Conservation (phyloP, 2,888 invertebrate genomes). For the Endomychus coccineus region DNA sequence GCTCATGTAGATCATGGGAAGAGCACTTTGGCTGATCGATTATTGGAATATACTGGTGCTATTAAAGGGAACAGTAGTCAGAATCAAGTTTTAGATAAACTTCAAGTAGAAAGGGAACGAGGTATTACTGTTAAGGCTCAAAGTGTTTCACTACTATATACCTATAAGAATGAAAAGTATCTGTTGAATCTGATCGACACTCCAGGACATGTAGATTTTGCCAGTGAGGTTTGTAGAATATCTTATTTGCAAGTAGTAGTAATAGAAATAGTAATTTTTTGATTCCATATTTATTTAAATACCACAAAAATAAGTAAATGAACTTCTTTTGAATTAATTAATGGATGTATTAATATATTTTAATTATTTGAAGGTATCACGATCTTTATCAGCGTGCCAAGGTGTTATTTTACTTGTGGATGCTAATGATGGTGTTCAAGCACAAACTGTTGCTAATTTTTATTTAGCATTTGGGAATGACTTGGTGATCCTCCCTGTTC, state of each 20-base stretch:
- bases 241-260: not conserved
- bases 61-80: slow-evolving; percentile 58
- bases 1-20: slow-evolving; percentile 99
- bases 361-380: slow-evolving; percentile 55
- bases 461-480: slow-evolving; percentile 80
- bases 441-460: slow-evolving; percentile 97
- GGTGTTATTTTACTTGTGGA: slow-evolving; percentile 92
- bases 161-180: slow-evolving; percentile 61
- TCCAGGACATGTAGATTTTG: slow-evolving; percentile 97
- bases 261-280: too few relatives aligned
- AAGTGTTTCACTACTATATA: slow-evolving; percentile 80
- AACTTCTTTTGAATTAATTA: too few relatives aligned
- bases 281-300: too few relatives aligned
- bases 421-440: slow-evolving; percentile 93
- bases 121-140: slow-evolving; percentile 99
- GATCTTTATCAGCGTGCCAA: slow-evolving; percentile 88
- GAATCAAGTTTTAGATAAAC: slow-evolving; percentile 67
- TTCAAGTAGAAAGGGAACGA: slow-evolving; percentile 88
- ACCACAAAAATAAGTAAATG: too few relatives aligned
- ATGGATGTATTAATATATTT: too few relatives aligned
- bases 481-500: slow-evolving; percentile 78
- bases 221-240: slow-evolving; percentile 68
- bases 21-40: slow-evolving; percentile 90
- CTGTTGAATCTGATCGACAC: slow-evolving; percentile 94
- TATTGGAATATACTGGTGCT: slow-evolving; percentile 87